Percentiles rank a stretch among this genome's conserved stretches.
Conservation (phyloP, 2,888 invertebrate species). For the Zaprionus obscuricornis region DNA sequence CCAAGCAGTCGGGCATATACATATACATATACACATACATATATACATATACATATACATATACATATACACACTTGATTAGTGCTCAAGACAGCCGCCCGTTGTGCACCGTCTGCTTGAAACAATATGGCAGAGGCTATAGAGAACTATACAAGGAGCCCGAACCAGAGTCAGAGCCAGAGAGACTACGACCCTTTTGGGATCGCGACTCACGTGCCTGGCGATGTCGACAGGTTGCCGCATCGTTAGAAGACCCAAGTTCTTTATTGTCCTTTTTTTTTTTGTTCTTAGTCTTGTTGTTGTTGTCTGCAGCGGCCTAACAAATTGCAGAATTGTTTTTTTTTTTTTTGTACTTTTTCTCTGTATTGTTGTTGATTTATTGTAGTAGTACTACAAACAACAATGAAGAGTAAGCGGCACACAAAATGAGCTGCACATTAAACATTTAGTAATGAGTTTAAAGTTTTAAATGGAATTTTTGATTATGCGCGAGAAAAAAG, state of each 20-base stretch:
- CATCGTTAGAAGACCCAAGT: constrained; percentile 60
- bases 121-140: constrained; percentile 59
- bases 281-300: constrained; percentile 20
- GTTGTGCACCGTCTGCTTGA: constrained; percentile 66
- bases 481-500: constrained; percentile 43
- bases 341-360: constrained; percentile 32
- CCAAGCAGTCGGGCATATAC: constrained; percentile 12
- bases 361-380: constrained; percentile 60
- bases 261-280: constrained; percentile 26
- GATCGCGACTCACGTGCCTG: constrained; percentile 51
- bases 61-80: constrained; percentile 59
- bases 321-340: constrained; percentile 64
- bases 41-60: constrained; percentile 21
- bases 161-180: not conserved
- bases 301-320: constrained; percentile 56
- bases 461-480: constrained; percentile 77
- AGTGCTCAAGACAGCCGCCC: constrained; percentile 54
- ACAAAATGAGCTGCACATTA: constrained; percentile 63
- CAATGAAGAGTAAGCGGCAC: constrained; percentile 21
- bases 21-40: constrained; percentile 6
- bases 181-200: constrained; percentile 69
- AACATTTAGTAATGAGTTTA: constrained; percentile 78
- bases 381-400: constrained; percentile 56
- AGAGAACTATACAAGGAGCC: not conserved
- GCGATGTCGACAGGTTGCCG: constrained; percentile 72